Evolutionary conservation across 1,140 invertebrate species (phyloP), one percentile per base, ranked within the genome.

Genomic region (Patella vulgata): DNA sequence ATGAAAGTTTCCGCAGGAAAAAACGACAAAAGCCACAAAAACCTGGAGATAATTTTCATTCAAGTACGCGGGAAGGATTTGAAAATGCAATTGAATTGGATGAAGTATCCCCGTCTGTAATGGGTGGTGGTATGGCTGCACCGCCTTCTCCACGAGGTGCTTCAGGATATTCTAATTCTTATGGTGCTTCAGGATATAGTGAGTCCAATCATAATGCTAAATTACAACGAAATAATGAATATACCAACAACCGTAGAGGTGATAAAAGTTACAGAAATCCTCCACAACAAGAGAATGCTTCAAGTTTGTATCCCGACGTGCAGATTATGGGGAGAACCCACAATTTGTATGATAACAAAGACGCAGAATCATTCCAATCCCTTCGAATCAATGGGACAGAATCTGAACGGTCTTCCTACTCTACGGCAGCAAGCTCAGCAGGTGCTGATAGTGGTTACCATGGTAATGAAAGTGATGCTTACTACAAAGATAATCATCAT

Each of bases 1-100:
- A 70, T 48, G 68, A 66, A 21, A 70, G 68, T 50, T 70, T 70
- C 44, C 59, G 68, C 19, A 66, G 60, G 43, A 66, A 69, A 44
- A 58, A 61, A 39, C 36, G 57, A n/a, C 40, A 23, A 25, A 58
- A 27, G 1, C 33, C 33, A 5, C 5, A 36, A 36, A 8, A 5
- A 36, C 33, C 33, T 8, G 14, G 14, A 36, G 33, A 36, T 36
- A 36, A 36, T 36, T n/a, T n/a, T n/a, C n/a, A n/a, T n/a, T n/a
- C n/a, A n/a, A n/a, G n/a, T n/a, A n/a, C n/a, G n/a, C n/a, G n/a
- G n/a, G 6, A 36, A 8, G 33, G 33, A 36, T 36, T 36, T 36
- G 33, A 36, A 14, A 36, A 14, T 14, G 14, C 6, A 5, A 36
- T 36, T 14, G 33, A 36, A 14, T 8, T 36, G 33, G 33, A 36